Base-by-base conservation (phyloP, 2,888 invertebrate genomes). In the Therioaphis trifolii region DNA sequence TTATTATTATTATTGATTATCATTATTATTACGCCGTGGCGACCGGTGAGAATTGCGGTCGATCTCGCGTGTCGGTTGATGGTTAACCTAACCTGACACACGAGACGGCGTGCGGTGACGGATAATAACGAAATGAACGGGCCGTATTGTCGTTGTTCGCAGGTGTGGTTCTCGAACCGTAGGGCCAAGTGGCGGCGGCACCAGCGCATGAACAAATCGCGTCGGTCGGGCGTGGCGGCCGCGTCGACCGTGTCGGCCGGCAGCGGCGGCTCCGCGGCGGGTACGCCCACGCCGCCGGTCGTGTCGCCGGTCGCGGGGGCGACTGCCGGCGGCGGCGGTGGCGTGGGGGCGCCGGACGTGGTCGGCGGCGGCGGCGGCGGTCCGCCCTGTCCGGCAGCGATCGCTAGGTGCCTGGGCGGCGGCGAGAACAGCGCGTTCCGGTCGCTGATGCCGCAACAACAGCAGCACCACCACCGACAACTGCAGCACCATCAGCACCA, bases 111-210 rank as follows among this genome's bases (percentile, higher is more conserved):
- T n/a, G n/a, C n/a, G n/a, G n/a, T n/a, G n/a, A n/a, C n/a, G n/a
- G n/a, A n/a, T n/a, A n/a, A n/a, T n/a, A n/a, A n/a, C n/a, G n/a
- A n/a, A n/a, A n/a, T n/a, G n/a, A n/a, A n/a, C n/a, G n/a, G n/a
- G n/a, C n/a, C n/a, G n/a, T n/a, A n/a, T n/a, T n/a, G n/a, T n/a
- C n/a, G n/a, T n/a, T n/a, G 24, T 84, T 93, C 94, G 93, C 94
- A 97, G 97, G 97, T 97, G 94, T 97, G 97, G 97, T 97, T 97
- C 95, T 97, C 96, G 93, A 97, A 97, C 94, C 96, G 97, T 94
- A 94, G 97, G 92, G 97, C 97, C 91, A 97, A 97, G 92, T 97
- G 96, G 96, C 94, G 97, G 90, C 95, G 97, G 89, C 96, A 97
- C 91, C 96, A 97, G 90, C 94, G 96, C 91, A 93, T 95, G 88